These are phyloP conservation scores for Anarrhichthys ocellatus DNA, from an alignment of 2,113 vertebrate genomes.

Conservation along the genomic window DNA sequence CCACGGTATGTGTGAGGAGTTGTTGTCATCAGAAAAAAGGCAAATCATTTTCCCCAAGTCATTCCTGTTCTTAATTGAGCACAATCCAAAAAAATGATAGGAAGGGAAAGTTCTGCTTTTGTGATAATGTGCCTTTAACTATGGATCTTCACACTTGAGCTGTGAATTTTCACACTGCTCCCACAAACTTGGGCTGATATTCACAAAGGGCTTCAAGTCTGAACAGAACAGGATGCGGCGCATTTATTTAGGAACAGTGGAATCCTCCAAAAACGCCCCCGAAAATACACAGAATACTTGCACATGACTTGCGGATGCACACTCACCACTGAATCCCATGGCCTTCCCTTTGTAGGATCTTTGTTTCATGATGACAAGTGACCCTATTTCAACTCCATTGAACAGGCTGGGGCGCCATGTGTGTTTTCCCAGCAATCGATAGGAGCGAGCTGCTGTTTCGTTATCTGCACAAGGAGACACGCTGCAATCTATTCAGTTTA, in stretches of 20 bases:
- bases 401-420: background rate
- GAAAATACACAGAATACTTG: background rate
- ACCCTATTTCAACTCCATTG: background rate
- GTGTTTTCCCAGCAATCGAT: conserved; percentile 33
- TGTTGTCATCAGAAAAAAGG: background rate
- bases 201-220: background rate
- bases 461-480: conserved; percentile 49
- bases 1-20: background rate
- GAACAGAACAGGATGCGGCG: background rate
- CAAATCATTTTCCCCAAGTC: background rate
- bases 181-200: conserved; percentile 12
- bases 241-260: conserved; percentile 5
- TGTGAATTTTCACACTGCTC: conserved; percentile 53
- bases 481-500: conserved; percentile 64
- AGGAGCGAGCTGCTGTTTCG: conserved; percentile 1
- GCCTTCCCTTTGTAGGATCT: background rate
- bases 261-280: conserved; percentile 1
- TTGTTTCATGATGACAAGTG: background rate
- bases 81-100: background rate
- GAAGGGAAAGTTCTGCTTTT: conserved; percentile 10
- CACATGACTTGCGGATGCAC: background rate
- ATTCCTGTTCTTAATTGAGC: conserved; percentile 2
- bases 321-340: background rate
- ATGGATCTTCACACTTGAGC: conserved; percentile 40
- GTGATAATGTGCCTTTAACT: conserved; percentile 36